Evolutionary conservation across 2,888 invertebrate genomes (phyloP).

Genomic region (Dicroscelio sp.): DNA sequence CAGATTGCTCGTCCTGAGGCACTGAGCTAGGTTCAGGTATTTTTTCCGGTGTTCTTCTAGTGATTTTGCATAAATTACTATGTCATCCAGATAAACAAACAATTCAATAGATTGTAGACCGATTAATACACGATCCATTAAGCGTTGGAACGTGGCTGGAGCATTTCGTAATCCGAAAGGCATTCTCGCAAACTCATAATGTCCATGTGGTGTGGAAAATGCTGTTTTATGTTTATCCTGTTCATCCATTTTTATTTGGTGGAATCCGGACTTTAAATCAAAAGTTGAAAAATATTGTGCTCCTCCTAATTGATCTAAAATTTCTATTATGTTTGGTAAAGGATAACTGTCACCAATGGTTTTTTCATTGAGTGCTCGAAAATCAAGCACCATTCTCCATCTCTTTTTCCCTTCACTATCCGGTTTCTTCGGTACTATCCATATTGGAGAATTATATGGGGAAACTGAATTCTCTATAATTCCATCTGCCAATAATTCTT

Average conservation of each 20-base stretch:
- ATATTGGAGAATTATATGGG: not conserved
- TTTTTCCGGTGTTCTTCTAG: too few species aligned
- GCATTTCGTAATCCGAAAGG: not conserved
- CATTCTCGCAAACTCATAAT: conserved; percentile 10
- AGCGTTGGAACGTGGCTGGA: too few species aligned
- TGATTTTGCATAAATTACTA: too few species aligned
- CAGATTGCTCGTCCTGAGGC: too few species aligned
- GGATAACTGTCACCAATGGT: not conserved
- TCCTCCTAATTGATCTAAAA: not conserved
- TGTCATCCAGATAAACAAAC: too few species aligned
- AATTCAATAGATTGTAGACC: too few species aligned
- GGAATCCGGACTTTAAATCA: not conserved
- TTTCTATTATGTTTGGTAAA: not conserved
- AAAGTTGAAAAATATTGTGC: not conserved
- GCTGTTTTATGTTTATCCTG: not conserved
- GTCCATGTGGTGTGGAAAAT: not conserved
- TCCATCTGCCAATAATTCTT: too few species aligned
- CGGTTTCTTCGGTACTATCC: not conserved
- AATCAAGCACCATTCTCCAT: not conserved
- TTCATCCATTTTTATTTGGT: not conserved
- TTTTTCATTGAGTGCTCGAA: not conserved
- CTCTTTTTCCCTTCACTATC: not conserved
- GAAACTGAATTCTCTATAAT: not conserved
- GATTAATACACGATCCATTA: too few species aligned
- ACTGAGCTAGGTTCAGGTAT: too few species aligned